A percentile compares a stretch with the other conserved stretches of the same genome.
Conservation (phyloP, 2,888 invertebrate species). For the Catocala nupta region DNA sequence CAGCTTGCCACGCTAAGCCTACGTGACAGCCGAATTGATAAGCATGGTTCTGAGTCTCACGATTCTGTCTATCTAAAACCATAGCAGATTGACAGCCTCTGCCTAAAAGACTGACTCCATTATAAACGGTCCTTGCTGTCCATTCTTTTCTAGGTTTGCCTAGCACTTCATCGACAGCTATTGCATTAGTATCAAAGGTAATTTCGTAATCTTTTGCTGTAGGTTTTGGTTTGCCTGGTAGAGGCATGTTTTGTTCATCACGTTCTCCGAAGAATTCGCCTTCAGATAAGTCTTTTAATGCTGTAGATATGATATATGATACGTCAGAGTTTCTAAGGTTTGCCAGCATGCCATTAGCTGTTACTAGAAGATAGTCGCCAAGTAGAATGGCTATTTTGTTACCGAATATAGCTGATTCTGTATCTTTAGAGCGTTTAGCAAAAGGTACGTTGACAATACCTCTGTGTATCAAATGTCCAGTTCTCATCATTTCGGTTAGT, state of each 20-base stretch:
- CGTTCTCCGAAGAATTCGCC: conserved; percentile 93
- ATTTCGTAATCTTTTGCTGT: conserved; percentile 69
- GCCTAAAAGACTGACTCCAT: conserved; percentile 89
- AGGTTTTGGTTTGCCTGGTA: conserved; percentile 89
- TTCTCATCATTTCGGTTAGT: conserved; percentile 95
- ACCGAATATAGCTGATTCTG: conserved; percentile 93
- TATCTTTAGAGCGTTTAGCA: conserved; percentile 86
- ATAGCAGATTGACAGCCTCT: conserved; percentile 94
- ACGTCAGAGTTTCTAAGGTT: conserved; percentile 91
- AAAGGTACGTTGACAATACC: conserved; percentile 84
- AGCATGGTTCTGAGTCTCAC: conserved; percentile 90
- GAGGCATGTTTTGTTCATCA: conserved; percentile 92
- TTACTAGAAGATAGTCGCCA: conserved; percentile 94
- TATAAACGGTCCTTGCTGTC: conserved; percentile 91
- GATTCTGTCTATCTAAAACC: conserved; percentile 91
- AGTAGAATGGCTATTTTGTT: conserved; percentile 95
- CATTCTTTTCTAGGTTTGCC: conserved; percentile 90
- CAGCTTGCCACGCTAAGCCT: conserved; percentile 93
- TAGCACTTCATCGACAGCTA: conserved; percentile 73
- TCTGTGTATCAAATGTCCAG: conserved; percentile 93
- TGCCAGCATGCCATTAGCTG: conserved; percentile 93
- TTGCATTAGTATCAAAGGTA: conserved; percentile 73
- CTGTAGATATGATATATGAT: conserved; percentile 93
- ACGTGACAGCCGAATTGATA: conserved; percentile 94
- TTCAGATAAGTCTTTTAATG: conserved; percentile 93